A percentile compares a stretch with the other conserved stretches of the same genome.
These are phyloP conservation scores for Gallinago nigripennis DNA, from an alignment of 2,797 vertebrate genomes.

Conservation along the genomic window DNA sequence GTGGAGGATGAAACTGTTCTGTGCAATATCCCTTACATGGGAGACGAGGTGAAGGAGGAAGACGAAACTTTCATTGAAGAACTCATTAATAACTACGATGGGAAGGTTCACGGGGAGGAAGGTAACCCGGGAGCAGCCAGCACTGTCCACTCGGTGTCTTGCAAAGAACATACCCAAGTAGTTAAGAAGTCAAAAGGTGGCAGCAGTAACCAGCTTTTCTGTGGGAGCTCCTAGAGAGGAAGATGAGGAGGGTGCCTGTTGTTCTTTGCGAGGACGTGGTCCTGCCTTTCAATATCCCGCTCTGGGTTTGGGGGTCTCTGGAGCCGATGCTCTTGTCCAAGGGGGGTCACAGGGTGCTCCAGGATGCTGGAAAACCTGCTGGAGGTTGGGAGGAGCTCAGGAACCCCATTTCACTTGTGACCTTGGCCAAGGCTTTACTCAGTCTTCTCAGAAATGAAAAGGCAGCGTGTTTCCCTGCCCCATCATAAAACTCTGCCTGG, in stretches of 20 bases:
- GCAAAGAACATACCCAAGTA: background rate
- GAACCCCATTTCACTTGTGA: background rate
- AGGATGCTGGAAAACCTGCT: background rate
- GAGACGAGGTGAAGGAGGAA: constrained; percentile 94
- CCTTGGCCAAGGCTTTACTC: background rate
- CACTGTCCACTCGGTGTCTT: background rate
- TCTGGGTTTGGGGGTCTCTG: background rate
- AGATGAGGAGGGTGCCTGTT: background rate
- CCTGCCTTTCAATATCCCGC: background rate
- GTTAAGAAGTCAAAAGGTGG: constrained; percentile 30
- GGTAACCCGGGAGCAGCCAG: constrained; percentile 62
- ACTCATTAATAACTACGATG: constrained; percentile 97
- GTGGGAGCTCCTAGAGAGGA: background rate
- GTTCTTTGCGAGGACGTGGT: background rate
- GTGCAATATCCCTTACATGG: constrained; percentile 99
- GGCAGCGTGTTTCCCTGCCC: background rate
- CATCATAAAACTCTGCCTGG: background rate
- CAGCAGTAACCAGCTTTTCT: constrained; percentile 25
- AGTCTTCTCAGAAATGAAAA: background rate
- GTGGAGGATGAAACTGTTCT: constrained; percentile 97
- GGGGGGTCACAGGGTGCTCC: background rate
- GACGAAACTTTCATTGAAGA: constrained; percentile 98
- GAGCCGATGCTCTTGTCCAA: background rate
- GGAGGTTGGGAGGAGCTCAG: background rate
- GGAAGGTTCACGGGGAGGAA: constrained; percentile 90